phyloP scores from a whole-genome alignment of 1,140 invertebrate genomes.

The Heliconius congener region DNA sequence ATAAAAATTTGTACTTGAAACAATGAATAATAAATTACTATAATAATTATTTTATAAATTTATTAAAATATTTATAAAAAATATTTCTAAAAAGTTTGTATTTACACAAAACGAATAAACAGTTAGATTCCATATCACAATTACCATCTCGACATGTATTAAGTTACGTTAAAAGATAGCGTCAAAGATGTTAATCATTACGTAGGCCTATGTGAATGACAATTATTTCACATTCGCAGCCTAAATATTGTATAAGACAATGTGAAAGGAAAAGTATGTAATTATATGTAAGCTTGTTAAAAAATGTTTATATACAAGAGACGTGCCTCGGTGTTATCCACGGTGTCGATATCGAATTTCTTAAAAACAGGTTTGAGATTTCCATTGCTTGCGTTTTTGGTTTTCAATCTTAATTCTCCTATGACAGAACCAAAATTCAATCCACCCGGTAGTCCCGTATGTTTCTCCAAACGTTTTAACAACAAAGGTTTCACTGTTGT shows the following conservation, averaged over 20 bases:
- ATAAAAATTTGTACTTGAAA: too few relatives aligned
- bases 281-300: not conserved
- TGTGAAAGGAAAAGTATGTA: slow-evolving; percentile 17
- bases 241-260: slow-evolving; percentile 34
- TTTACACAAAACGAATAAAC: not conserved
- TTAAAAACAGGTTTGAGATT: slow-evolving; percentile 73
- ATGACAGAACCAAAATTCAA: slow-evolving; percentile 76
- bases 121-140: slow-evolving; percentile 2
- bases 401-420: slow-evolving; percentile 74
- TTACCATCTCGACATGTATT: slow-evolving; percentile 9
- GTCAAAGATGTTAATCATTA: slow-evolving; percentile 44
- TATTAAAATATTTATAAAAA: too few relatives aligned
- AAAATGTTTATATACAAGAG: not conserved
- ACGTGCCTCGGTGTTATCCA: slow-evolving; percentile 55
- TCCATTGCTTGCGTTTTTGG: slow-evolving; percentile 59
- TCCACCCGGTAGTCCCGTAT: slow-evolving; percentile 58
- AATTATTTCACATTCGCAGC: slow-evolving; percentile 23
- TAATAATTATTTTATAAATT: too few relatives aligned
- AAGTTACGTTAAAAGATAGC: slow-evolving; percentile 31
- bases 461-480: slow-evolving; percentile 62
- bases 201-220: slow-evolving; percentile 24
- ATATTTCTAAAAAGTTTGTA: too few relatives aligned
- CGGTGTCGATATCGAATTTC: slow-evolving; percentile 65
- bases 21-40: too few relatives aligned
- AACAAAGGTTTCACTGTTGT: slow-evolving; percentile 54